Evolutionary conservation across 2,888 invertebrate species (phyloP), one percentile per base, ranked within the genome.

Genomic region (Orthonevra nobilis): DNA sequence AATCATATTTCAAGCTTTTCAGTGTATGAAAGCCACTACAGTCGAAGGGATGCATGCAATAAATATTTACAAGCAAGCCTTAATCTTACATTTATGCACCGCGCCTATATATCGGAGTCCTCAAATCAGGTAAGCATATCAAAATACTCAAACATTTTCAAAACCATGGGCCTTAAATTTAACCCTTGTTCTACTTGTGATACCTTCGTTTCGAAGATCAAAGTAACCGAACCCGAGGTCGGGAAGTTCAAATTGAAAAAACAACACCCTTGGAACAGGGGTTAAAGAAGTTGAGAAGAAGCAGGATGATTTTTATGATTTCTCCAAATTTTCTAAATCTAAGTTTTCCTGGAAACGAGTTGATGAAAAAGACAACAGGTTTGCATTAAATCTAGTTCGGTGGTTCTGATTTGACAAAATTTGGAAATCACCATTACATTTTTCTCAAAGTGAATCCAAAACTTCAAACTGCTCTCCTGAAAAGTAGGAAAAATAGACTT

Each of bases 271-370:
- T n/a, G n/a, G n/a, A n/a, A n/a, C n/a, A n/a, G n/a, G n/a, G n/a
- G n/a, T n/a, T n/a, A n/a, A n/a, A n/a, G n/a, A n/a, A n/a, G n/a
- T n/a, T n/a, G n/a, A n/a, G n/a, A n/a, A n/a, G n/a, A n/a, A n/a
- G n/a, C n/a, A n/a, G n/a, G n/a, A n/a, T n/a, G n/a, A n/a, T n/a
- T n/a, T n/a, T n/a, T n/a, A n/a, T n/a, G n/a, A n/a, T n/a, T n/a
- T n/a, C n/a, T n/a, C n/a, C n/a, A 34, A 46, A 46, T 38, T 61
- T 10, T 63, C 50, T 12, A 50, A 50, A 28, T 40, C 38, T 3
- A 30, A 50, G 20, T 63, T 61, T 38, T 38, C 48, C 9, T 61
- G 38, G 48, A 61, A 61, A 61, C 19, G 28, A 38, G 14, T 36
- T 20, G 14, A 34, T 14, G 34, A 34, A 34, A 7, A 34, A 14